A percentile compares a stretch with the other conserved stretches of the same genome.
Evolutionary conservation across 2,888 invertebrate genomes (phyloP).

Genomic region (Acronicta alni): DNA sequence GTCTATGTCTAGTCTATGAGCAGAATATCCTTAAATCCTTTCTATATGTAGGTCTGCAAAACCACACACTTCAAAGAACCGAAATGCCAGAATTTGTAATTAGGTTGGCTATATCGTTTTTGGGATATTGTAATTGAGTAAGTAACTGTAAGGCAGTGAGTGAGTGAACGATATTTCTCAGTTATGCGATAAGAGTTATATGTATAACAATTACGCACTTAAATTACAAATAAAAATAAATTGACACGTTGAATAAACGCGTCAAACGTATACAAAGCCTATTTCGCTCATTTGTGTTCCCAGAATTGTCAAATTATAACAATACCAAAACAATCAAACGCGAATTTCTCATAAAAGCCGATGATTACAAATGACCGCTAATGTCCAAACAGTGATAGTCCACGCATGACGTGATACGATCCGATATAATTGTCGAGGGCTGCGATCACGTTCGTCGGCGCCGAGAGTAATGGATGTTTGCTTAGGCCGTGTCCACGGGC

Average conservation of each 20-base stretch:
- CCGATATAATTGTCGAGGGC: slow-evolving; percentile 55
- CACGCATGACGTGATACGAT: slow-evolving; percentile 55
- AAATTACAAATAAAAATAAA: background rate
- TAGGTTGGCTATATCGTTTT: too few species aligned
- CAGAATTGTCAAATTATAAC: slow-evolving; percentile 1
- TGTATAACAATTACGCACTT: too few species aligned
- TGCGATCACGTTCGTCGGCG: slow-evolving; percentile 52
- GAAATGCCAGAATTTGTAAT: too few species aligned
- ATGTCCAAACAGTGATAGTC: slow-evolving; percentile 57
- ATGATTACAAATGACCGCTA: slow-evolving; percentile 56
- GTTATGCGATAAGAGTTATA: too few species aligned
- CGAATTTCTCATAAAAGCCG: slow-evolving; percentile 42
- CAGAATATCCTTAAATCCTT: too few species aligned
- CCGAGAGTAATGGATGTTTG: slow-evolving; percentile 80
- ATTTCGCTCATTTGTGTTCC: slow-evolving; percentile 10
- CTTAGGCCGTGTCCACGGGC: slow-evolving; percentile 76
- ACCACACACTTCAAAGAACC: too few species aligned
- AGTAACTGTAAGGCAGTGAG: too few species aligned
- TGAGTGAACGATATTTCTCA: too few species aligned
- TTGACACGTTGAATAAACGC: background rate
- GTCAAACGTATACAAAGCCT: background rate
- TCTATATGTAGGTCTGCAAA: too few species aligned
- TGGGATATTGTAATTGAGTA: too few species aligned
- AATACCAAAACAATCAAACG: slow-evolving; percentile 31
- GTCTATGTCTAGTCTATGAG: too few species aligned